Evolutionary conservation across 2,113 vertebrate species (phyloP).

Genomic region (Uropsilus gracilis): DNA sequence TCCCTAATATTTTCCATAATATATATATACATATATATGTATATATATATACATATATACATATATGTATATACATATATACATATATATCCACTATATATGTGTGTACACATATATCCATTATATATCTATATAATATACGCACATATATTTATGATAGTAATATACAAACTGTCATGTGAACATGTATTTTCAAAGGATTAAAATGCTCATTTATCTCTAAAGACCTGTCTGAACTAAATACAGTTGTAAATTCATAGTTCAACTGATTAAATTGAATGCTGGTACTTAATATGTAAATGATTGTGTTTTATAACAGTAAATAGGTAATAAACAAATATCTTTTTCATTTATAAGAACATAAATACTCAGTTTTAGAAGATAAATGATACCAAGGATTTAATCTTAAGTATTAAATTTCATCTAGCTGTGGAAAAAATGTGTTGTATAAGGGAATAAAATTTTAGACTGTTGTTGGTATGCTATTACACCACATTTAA

Average conservation of each 20-base stretch:
- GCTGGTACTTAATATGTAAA: neutral
- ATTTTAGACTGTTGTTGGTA: neutral
- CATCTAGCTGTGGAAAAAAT: constrained; percentile 20
- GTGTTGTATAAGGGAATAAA: neutral
- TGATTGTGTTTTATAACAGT: neutral
- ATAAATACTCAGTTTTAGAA: constrained; percentile 14
- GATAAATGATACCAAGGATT: constrained; percentile 6
- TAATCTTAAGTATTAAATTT: constrained; percentile 52
- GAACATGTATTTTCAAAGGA: neutral
- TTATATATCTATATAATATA: too few relatives aligned
- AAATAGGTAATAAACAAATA: neutral
- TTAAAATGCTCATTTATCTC: constrained; percentile 15
- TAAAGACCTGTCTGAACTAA: constrained; percentile 13
- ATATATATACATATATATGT: neutral
- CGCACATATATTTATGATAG: neutral
- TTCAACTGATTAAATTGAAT: constrained; percentile 25
- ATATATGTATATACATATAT: too few relatives aligned
- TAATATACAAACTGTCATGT: neutral
- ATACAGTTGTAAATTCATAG: neutral
- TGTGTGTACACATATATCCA: neutral
- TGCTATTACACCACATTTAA: neutral
- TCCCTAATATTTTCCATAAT: constrained; percentile 5
- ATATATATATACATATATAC: neutral
- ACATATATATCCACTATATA: too few relatives aligned
- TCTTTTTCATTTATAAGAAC: constrained; percentile 26